Evolutionary conservation across 2,113 vertebrate genomes (phyloP).

Genomic region (Podocnemis expansa): DNA sequence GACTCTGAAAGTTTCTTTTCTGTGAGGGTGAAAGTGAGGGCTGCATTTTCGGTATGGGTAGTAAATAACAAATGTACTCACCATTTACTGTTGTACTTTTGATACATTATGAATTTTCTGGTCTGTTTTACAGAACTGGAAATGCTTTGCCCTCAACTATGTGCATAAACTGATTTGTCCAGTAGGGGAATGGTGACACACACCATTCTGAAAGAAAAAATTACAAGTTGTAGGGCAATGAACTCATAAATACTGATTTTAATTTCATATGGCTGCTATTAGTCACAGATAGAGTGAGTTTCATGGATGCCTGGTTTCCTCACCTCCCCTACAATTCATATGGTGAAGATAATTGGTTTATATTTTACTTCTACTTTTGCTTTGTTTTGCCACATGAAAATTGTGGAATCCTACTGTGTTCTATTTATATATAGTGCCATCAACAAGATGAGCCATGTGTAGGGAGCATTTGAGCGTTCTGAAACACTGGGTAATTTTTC

Average conservation of each 20-base stretch:
- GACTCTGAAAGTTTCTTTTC: not conserved
- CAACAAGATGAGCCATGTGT: not conserved
- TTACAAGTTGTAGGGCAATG: not conserved
- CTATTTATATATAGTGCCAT: not conserved
- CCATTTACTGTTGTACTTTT: not conserved
- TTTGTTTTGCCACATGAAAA: not conserved
- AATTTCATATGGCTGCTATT: not conserved
- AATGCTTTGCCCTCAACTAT: not conserved
- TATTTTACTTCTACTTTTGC: not conserved
- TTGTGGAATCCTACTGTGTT: not conserved
- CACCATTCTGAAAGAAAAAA: not conserved
- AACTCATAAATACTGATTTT: not conserved
- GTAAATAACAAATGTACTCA: not conserved
- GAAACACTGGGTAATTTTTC: not conserved
- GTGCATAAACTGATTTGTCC: not conserved
- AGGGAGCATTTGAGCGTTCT: not conserved
- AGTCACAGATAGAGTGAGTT: not conserved
- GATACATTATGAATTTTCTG: not conserved
- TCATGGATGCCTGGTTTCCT: not conserved
- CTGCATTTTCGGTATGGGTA: not conserved
- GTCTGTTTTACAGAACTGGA: not conserved
- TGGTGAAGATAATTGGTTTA: accelerated
- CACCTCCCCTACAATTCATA: not conserved
- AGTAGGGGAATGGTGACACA: not conserved
- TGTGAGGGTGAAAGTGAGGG: not conserved